These are phyloP conservation scores for Aptenodytes patagonicus DNA, from an alignment of 2,113 vertebrate genomes.

Conservation along the genomic window DNA sequence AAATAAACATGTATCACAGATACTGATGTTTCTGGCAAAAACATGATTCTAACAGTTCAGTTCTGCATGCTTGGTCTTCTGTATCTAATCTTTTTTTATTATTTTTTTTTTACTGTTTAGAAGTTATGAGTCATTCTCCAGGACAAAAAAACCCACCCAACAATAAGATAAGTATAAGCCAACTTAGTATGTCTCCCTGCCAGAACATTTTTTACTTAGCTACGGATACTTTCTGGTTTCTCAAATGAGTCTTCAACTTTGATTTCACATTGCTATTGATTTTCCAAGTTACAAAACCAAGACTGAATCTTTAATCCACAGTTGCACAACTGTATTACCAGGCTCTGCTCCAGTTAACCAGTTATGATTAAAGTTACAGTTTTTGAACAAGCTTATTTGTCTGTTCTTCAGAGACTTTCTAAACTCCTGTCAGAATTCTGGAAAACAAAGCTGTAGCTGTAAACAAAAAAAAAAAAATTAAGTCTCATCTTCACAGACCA, in stretches of 20 bases:
- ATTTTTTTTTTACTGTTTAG: constrained; percentile 58
- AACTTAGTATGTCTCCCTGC: constrained; percentile 22
- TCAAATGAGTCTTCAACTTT: constrained; percentile 26
- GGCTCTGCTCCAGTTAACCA: constrained; percentile 31
- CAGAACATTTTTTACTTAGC: constrained; percentile 62
- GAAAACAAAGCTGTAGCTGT: background rate
- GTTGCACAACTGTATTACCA: constrained; percentile 44
- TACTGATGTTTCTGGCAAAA: constrained; percentile 36
- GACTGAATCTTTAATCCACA: constrained; percentile 8
- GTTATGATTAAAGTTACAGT: constrained; percentile 31
- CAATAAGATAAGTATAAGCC: constrained; percentile 56
- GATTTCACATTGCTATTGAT: constrained; percentile 44
- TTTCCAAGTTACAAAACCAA: constrained; percentile 38
- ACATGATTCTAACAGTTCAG: background rate
- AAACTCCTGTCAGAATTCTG: background rate
- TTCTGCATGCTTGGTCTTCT: constrained; percentile 12
- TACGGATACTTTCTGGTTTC: constrained; percentile 52
- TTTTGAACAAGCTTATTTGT: background rate
- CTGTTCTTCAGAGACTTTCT: background rate
- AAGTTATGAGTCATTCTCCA: constrained; percentile 64
- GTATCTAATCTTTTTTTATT: constrained; percentile 36
- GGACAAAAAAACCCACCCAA: background rate
- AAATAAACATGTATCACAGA: background rate
- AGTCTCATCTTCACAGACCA: background rate
- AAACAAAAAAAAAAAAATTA: background rate